phyloP scores from a whole-genome alignment of 2,888 invertebrate species.

The Argyresthia albistria region DNA sequence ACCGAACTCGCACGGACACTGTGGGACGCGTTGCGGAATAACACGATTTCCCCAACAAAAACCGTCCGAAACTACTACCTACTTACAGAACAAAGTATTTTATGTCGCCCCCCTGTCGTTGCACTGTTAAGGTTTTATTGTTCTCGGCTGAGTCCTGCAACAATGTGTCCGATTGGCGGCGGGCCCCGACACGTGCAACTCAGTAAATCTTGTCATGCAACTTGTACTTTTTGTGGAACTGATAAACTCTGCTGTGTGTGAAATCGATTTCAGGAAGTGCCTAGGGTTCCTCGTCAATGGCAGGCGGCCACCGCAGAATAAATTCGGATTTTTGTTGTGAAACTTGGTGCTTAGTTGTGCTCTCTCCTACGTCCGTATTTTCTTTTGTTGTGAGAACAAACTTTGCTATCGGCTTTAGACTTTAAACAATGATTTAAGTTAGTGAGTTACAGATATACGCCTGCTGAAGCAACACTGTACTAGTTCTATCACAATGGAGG shows the following conservation, averaged over 20 bases:
- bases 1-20: not conserved
- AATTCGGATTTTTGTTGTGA: slow-evolving; percentile 3
- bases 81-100: slow-evolving; percentile 12
- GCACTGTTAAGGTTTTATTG: slow-evolving; percentile 14
- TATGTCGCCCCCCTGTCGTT: slow-evolving; percentile 8
- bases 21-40: not conserved
- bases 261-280: not conserved
- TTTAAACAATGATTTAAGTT: slow-evolving; percentile 5
- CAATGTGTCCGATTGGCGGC: slow-evolving; percentile 28
- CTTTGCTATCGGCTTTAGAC: slow-evolving; percentile 4
- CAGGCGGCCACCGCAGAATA: not conserved
- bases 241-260: not conserved
- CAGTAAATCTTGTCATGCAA: slow-evolving; percentile 13
- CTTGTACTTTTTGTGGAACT: slow-evolving; percentile 3
- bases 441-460: not conserved
- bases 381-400: slow-evolving; percentile 4
- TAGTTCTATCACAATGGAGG: no score
- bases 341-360: not conserved
- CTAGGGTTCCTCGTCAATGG: not conserved
- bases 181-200: slow-evolving; percentile 8
- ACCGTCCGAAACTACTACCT: slow-evolving; percentile 4
- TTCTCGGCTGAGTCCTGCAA: slow-evolving; percentile 17
- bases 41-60: not conserved
- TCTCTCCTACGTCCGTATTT: slow-evolving; percentile 1
- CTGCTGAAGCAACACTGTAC: not conserved